Evolutionary conservation across 2,797 vertebrate species (phyloP).

Genomic region (Ctenopoma multispine): DNA sequence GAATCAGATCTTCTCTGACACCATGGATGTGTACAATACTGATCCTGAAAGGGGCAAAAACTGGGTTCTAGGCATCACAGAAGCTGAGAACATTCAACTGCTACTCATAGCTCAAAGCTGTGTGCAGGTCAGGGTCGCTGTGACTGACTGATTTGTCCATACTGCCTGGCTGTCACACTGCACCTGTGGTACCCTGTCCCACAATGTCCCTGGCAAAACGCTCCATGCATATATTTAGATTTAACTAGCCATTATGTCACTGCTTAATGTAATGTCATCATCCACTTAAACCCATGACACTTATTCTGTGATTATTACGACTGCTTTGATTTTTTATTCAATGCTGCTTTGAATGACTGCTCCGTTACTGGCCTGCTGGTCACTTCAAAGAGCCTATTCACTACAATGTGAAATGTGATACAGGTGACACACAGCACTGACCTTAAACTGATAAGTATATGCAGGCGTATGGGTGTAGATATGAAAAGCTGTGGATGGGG

Average conservation of each 20-base stretch:
- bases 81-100: background rate
- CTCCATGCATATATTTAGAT: background rate
- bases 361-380: background rate
- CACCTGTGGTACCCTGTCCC: conserved; percentile 26
- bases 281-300: background rate
- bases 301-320: background rate
- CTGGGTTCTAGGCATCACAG: conserved; percentile 6
- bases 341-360: background rate
- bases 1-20: conserved; percentile 14
- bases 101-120: background rate
- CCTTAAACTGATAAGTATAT: conserved; percentile 34
- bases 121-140: background rate
- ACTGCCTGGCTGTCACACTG: conserved; percentile 1
- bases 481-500: conserved; percentile 1
- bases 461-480: conserved; percentile 6
- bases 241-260: conserved; percentile 15
- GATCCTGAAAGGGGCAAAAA: background rate
- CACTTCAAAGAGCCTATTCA: conserved; percentile 8
- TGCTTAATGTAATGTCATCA: conserved; percentile 4
- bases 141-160: conserved; percentile 7
- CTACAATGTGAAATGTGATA: conserved; percentile 39
- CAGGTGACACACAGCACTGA: conserved; percentile 32
- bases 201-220: conserved; percentile 35
- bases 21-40: conserved; percentile 29
- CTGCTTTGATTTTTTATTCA: too few species aligned